These are phyloP conservation scores for Rostratula benghalensis DNA, from an alignment of 2,113 vertebrate genomes.

Conservation along the genomic window DNA sequence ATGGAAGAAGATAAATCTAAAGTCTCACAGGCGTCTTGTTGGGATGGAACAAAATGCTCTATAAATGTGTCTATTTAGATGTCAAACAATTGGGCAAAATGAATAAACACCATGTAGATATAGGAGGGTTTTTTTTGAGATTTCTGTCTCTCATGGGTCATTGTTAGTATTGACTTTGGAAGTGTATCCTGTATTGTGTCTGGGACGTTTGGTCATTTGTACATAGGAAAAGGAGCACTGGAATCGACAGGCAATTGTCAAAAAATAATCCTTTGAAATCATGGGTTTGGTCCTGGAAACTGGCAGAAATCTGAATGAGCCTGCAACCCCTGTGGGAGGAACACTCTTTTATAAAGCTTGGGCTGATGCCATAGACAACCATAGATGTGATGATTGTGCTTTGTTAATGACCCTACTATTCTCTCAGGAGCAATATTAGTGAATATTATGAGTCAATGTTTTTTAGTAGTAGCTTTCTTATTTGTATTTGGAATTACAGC, in stretches of 20 bases:
- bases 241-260: background rate
- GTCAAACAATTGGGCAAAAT: background rate
- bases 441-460: background rate
- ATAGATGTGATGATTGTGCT: background rate
- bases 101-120: background rate
- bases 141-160: background rate
- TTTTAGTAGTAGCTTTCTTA: background rate
- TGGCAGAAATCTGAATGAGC: constrained; percentile 8
- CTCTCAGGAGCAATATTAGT: constrained; percentile 15
- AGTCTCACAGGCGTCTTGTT: background rate
- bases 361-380: background rate
- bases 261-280: constrained; percentile 19
- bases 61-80: background rate
- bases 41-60: background rate
- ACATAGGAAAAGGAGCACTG: background rate
- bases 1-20: background rate
- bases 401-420: constrained; percentile 1
- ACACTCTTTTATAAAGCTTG: constrained; percentile 7
- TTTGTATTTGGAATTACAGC: background rate
- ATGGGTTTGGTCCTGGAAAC: background rate
- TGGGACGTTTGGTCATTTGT: background rate
- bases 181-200: background rate
- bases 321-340: background rate
- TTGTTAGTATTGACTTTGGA: background rate
- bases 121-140: background rate